Evolutionary conservation across 2,797 vertebrate species (phyloP), one percentile per base, ranked within the genome.

Genomic region (Knipowitschia caucasica): DNA sequence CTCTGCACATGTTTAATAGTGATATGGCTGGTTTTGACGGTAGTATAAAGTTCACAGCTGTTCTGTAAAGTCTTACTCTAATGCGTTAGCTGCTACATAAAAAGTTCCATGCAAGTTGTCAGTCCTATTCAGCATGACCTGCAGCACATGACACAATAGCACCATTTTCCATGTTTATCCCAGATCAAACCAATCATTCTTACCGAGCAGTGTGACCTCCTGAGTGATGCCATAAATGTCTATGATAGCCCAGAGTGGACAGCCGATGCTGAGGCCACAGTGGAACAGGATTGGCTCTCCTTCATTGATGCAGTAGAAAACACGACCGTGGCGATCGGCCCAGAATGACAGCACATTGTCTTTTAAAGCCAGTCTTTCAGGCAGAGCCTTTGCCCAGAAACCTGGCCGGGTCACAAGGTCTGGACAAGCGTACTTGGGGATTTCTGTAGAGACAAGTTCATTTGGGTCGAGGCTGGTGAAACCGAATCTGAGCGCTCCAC

Each of bases 221-320:
- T 99, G 96, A 6, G 96, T 99, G 86, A 99, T 94, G 67, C 97
- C 97, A 0, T 99, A 99, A 83, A 99, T 95, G 1, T 99, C 97
- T 60, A 99, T 95, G 83, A 99, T 95, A 2, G 95, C 95, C 97
- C 97, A 99, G 25, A 99, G 93, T 0, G 94, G 95, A 57, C 94
- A 93, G 1, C 93, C 91, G 10, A 97, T 92, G 64, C 94, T 96
- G 78, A 99, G 93, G 5, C 96, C 95, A 57, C 96, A 99, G 89
- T 99, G 95, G 86, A 99, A 99, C 59, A 99, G 91, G 77, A 96
- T 89, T 0, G 97, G 94, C 60, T 98, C 97, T 6, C 94, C 95
- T 0, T 98, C 94, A 0, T 97, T 98, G 79, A 99, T 91, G 64
- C 92, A 95, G 90, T 99, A 99, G 90, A 99, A 99, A 50, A 98